Base-by-base conservation (phyloP, 2,888 invertebrate genomes). In the Euproctis similis region DNA sequence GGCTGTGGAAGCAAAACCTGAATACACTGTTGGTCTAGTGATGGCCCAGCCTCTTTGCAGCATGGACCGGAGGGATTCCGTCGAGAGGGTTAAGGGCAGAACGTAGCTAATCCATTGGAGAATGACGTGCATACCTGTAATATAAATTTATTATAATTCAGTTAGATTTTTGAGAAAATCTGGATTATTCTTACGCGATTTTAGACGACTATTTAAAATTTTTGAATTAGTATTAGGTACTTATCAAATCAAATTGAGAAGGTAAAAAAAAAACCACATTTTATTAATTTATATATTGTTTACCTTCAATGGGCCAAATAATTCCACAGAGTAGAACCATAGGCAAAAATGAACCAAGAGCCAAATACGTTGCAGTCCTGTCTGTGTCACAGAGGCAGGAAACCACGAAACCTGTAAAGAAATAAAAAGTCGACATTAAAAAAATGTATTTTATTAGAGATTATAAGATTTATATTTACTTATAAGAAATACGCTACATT, bases 301-400 rank as follows among this genome's bases (percentile, higher is more conserved):
- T 60, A 81, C 84, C 96, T 86, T 97, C 95, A 37, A 96, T 87
- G 0, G 97, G 97, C 97, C 97, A 97, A 48, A 97, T 92, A 36
- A 97, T 95, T 26, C 95, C 95, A 47, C 94, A 94, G 3, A 95
- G 73, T 88, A 95, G 88, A 10, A 95, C 90, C 67, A 94, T 92
- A 1, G 95, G 95, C 36, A 95, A 68, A 69, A 95, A 95, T 1
- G 93, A 93, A 0, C 95, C 95, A 71, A 95, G 86, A 0, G 94
- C 94, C 56, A 94, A 75, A 59, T 94, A 94, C 0, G 94, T 95
- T 0, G 95, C 95, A 1, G 92, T 93, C 36, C 94, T 87, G 61
- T 95, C 94, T 3, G 90, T 93, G 28, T 94, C 94, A 46, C 92
- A 93, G 4, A 89, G 70, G 41, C 91, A 91, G 1, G 94, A 92